phyloP scores from a whole-genome alignment of 2,113 vertebrate species.

The Brachypteracias leptosomus region DNA sequence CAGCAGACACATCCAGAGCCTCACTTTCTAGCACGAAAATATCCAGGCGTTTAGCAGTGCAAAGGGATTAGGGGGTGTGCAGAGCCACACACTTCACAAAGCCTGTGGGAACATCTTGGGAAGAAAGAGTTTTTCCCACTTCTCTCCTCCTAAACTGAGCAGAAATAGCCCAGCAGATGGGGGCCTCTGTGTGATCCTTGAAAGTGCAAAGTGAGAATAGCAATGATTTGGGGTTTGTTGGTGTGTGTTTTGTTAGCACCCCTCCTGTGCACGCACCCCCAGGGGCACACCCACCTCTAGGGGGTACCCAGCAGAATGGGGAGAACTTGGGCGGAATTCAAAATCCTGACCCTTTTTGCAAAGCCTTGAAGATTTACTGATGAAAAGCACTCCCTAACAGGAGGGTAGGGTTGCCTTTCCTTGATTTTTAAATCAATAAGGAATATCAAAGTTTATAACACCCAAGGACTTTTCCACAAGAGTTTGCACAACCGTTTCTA shows the following conservation, averaged over 20 bases:
- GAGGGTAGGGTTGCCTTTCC: neutral
- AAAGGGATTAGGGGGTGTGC: neutral
- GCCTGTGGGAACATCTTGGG: neutral
- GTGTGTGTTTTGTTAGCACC: neutral
- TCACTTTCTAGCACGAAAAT: slow-evolving; percentile 14
- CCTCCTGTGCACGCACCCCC: neutral
- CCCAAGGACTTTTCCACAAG: neutral
- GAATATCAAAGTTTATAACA: too few species aligned
- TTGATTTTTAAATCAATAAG: too few species aligned
- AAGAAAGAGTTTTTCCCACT: neutral
- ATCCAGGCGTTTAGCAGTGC: neutral
- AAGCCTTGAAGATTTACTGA: neutral
- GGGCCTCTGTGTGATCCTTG: neutral
- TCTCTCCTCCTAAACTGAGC: neutral
- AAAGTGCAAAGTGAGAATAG: neutral
- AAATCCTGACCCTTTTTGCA: neutral
- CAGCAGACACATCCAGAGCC: neutral
- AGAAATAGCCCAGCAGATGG: neutral
- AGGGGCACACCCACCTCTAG: neutral
- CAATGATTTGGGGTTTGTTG: neutral
- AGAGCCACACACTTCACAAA: neutral
- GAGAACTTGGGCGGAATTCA: neutral
- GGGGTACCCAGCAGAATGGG: neutral
- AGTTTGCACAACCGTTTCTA: neutral
- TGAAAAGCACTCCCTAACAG: neutral